Base-by-base conservation (phyloP, 2,113 vertebrate species). In the Alethe castanea region DNA sequence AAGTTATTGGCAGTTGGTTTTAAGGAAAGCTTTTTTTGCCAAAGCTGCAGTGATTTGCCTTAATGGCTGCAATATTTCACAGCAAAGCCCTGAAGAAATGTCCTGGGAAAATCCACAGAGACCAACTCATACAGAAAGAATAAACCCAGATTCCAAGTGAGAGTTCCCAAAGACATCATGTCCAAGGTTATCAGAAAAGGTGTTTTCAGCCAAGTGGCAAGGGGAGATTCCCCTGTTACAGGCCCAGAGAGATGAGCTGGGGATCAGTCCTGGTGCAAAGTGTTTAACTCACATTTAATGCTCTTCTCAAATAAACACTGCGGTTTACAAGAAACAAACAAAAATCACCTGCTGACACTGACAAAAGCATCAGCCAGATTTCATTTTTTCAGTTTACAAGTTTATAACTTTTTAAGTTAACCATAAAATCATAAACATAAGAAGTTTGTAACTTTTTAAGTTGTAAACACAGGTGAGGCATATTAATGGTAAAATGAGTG, bases 61-160 rank as follows among this genome's bases (percentile, higher is more conserved):
- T 96, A 92, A 94, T 59, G 80, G 74, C 76, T 81, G 88, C 72
- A 92, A 31, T 81, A 83, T 60, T 91, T 95, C 94, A 97, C 72
- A 84, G 86, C 67, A 88, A 94, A 40, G 2, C 40, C 60, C 35
- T 54, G 86, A 86, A 84, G 71, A 94, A 35, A 35, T 35, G 35
- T 35, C 35, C 35, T 35, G 35, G 35, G 35, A 35, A 92, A 92
- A 92, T 9, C 38, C 8, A 1, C 60, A 7, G 0, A 40, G 31
- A 31, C 12, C 62, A 54, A 4, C 45, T 9, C 0, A 1, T 2
- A 28, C 1, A 62, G 77, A 38, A 65, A 45, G 78, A 78, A 78
- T 17, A 26, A 86, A 62, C 40, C 44, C 44, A 62, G 60, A 29
- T 72, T 85, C 71, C 25, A 29, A 38, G 35, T 3, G 60, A 20